Percentiles rank a stretch among this genome's conserved stretches.
phyloP scores from a whole-genome alignment of 2,888 invertebrate genomes.

The Acanthococcus lagerstroemiae region DNA sequence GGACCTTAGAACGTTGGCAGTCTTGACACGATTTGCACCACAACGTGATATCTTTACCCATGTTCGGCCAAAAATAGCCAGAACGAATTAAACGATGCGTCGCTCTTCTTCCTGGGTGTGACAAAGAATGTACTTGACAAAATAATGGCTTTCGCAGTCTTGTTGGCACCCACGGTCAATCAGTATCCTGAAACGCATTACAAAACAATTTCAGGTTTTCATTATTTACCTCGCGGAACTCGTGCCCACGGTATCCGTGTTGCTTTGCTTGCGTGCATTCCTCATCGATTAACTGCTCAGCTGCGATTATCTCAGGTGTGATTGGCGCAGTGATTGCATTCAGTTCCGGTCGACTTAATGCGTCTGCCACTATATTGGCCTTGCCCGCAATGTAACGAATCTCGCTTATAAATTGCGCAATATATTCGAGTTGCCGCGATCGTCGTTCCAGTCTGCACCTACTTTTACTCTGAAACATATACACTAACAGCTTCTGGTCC shows the following conservation, averaged over 20 bases:
- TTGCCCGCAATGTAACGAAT: slow-evolving; percentile 39
- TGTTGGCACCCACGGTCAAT: slow-evolving; percentile 30
- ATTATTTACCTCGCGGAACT: background rate
- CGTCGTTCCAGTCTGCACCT: slow-evolving; percentile 33
- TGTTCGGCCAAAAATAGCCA: slow-evolving; percentile 37
- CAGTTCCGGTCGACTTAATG: slow-evolving; percentile 38
- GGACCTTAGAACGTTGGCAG: slow-evolving; percentile 40
- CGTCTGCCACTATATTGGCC: slow-evolving; percentile 40
- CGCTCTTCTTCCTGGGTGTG: slow-evolving; percentile 24
- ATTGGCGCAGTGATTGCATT: background rate
- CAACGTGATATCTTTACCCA: slow-evolving; percentile 35
- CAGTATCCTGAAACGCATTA: no score
- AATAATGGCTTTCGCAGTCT: slow-evolving; percentile 22
- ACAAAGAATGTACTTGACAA: slow-evolving; percentile 3
- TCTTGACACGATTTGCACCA: slow-evolving; percentile 39
- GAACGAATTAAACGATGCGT: slow-evolving; percentile 34
- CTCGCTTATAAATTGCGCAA: slow-evolving; percentile 40
- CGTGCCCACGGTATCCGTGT: background rate
- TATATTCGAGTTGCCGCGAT: slow-evolving; percentile 37
- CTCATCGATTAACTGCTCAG: background rate
- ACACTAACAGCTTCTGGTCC: background rate
- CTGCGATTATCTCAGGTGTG: background rate
- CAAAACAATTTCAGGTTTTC: no score
- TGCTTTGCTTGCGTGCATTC: background rate
- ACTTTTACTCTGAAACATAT: background rate